These are phyloP conservation scores for Sebastes schlegelii DNA, from an alignment of 2,113 vertebrate species.

Conservation along the genomic window DNA sequence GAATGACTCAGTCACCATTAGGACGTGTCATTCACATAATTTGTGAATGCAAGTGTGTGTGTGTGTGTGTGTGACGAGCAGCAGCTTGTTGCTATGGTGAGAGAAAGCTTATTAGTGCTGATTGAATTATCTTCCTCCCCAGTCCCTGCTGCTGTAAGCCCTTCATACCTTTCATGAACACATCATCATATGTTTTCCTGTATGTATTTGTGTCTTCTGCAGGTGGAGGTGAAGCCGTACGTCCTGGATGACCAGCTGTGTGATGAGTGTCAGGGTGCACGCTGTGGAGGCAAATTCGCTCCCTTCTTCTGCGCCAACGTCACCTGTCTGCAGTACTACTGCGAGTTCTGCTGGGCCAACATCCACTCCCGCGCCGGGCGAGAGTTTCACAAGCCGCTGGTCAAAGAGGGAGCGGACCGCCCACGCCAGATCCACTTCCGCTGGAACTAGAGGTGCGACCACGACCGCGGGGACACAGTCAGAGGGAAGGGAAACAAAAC, in stretches of 20 bases:
- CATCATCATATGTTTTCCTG: no score
- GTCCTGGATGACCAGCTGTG: conserved; percentile 99
- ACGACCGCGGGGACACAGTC: conserved; percentile 47
- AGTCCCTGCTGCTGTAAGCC: not conserved
- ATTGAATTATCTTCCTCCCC: conserved; percentile 36
- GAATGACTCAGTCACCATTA: no score
- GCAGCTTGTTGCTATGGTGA: conserved; percentile 39
- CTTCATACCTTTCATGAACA: not conserved
- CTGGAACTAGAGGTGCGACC: conserved; percentile 89
- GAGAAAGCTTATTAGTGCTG: conserved; percentile 28
- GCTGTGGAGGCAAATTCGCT: conserved; percentile 96
- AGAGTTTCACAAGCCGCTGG: conserved; percentile 99
- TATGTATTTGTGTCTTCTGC: conserved; percentile 18
- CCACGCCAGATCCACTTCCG: conserved; percentile 99
- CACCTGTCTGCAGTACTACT: conserved; percentile 99
- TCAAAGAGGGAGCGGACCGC: conserved; percentile 97
- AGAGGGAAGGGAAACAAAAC: conserved; percentile 85
- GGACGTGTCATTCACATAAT: no score
- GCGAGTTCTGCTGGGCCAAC: conserved; percentile 99
- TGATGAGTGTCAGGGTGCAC: conserved; percentile 97
- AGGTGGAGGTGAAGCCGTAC: conserved; percentile 99
- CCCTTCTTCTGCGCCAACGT: conserved; percentile 99
- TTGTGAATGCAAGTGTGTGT: not conserved
- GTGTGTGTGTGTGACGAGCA: conserved; percentile 16
- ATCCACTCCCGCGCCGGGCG: conserved; percentile 98